phyloP scores from a whole-genome alignment of 2,797 vertebrate species.

The Sebastes itinus region DNA sequence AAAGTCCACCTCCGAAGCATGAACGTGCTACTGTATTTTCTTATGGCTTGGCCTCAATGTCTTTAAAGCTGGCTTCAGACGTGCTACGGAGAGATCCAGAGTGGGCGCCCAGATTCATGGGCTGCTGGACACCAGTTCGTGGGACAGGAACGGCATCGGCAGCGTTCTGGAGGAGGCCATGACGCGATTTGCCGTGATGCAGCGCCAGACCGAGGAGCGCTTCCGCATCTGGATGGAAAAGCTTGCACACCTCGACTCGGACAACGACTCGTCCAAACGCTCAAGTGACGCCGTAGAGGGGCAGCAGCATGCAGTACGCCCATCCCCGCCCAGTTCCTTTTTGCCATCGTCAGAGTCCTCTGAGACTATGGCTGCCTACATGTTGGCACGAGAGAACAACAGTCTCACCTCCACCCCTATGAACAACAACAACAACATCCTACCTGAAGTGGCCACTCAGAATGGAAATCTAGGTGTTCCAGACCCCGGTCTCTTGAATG shows the following conservation, averaged over 20 bases:
- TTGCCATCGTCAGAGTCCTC: constrained; percentile 86
- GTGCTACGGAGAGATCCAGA: constrained; percentile 90
- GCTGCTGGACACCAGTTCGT: constrained; percentile 91
- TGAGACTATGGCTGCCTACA: constrained; percentile 84
- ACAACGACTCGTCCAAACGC: constrained; percentile 84
- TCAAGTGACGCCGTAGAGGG: constrained; percentile 86
- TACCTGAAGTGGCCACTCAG: constrained; percentile 82
- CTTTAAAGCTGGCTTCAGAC: constrained; percentile 96
- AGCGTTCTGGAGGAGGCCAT: constrained; percentile 94
- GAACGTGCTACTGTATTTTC: constrained; percentile 83
- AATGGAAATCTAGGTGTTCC: constrained; percentile 86
- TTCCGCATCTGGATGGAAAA: constrained; percentile 94
- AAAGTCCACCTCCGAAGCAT: constrained; percentile 80
- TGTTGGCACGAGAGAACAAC: constrained; percentile 83
- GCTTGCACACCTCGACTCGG: constrained; percentile 89
- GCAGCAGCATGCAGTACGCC: constrained; percentile 81
- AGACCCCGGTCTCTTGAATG: constrained; percentile 86
- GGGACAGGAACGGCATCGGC: constrained; percentile 93
- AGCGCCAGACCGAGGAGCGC: constrained; percentile 95
- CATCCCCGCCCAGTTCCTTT: constrained; percentile 83
- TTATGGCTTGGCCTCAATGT: constrained; percentile 92
- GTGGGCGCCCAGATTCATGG: constrained; percentile 88
- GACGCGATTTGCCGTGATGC: constrained; percentile 93
- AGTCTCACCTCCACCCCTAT: constrained; percentile 76
- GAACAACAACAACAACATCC: constrained; percentile 86